phyloP scores from a whole-genome alignment of 2,113 vertebrate species.

The Ardeotis arabs region DNA sequence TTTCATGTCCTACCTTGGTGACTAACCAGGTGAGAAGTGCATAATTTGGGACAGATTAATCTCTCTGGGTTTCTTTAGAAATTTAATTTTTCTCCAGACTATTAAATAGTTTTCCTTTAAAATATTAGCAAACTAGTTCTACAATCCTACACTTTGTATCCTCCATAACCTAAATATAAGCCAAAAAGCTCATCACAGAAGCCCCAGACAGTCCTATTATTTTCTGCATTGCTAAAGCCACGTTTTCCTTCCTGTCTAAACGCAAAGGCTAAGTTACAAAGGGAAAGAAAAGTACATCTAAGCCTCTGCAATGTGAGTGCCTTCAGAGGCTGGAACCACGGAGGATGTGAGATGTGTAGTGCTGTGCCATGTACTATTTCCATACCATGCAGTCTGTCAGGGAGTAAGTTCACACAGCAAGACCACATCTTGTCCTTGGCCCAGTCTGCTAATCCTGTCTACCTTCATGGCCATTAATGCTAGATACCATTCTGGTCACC shows the following conservation, averaged over 20 bases:
- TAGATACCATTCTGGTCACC: neutral
- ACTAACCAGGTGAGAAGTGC: neutral
- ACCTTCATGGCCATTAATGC: neutral
- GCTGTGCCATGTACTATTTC: neutral
- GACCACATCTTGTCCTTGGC: neutral
- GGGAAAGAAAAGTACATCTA: neutral
- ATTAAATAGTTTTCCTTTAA: neutral
- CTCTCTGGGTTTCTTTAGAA: neutral
- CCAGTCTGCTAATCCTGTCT: neutral
- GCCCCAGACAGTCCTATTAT: fast-evolving
- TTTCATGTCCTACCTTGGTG: neutral
- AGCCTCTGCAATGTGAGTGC: neutral
- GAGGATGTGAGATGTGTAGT: neutral
- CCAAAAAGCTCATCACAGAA: neutral
- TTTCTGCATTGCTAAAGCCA: neutral
- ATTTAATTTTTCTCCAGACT: neutral
- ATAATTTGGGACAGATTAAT: neutral
- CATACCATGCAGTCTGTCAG: neutral
- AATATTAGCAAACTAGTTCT: neutral
- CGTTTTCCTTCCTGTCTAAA: neutral
- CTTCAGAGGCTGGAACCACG: neutral
- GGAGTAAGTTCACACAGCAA: neutral
- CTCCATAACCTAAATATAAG: neutral
- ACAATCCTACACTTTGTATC: fast-evolving
- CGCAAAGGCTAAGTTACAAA: fast-evolving